Conservation (phyloP, 2,888 invertebrate species). For the Hirtodrosophila duncani region DNA sequence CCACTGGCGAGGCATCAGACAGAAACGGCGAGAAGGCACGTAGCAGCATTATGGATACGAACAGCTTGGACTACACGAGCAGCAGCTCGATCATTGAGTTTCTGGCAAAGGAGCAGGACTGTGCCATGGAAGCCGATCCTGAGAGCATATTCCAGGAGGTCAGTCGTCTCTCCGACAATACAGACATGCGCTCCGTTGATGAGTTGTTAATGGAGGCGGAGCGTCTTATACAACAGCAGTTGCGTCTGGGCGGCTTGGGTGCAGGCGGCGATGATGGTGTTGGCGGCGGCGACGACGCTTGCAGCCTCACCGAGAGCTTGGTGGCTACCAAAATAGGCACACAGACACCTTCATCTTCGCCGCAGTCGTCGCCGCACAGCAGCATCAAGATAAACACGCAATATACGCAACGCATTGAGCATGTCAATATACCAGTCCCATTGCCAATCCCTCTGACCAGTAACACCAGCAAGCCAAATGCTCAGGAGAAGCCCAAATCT, state of each 20-base stretch:
- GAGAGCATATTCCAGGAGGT: conserved; percentile 85
- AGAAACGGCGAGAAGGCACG: conserved; percentile 3
- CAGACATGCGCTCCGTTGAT: conserved; percentile 80
- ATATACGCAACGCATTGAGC: conserved; percentile 62
- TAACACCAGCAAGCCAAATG: conserved; percentile 4
- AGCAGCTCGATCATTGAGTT: conserved; percentile 78
- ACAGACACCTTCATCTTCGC: conserved; percentile 29
- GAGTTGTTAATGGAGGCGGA: conserved; percentile 82
- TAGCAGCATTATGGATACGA: conserved; percentile 16
- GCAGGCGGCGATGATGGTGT: conserved; percentile 3
- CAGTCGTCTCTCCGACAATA: conserved; percentile 80
- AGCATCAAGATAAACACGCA: conserved; percentile 66
- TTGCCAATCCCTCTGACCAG: too few species aligned
- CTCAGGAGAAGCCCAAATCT: conserved; percentile 5
- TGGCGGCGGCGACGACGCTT: background rate
- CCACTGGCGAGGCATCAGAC: background rate
- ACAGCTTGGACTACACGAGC: conserved; percentile 67
- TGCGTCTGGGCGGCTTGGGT: conserved; percentile 40
- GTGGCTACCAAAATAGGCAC: background rate
- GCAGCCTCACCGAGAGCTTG: background rate
- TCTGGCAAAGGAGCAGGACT: conserved; percentile 76
- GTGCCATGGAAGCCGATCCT: conserved; percentile 80
- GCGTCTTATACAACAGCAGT: conserved; percentile 77
- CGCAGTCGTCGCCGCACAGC: conserved; percentile 51
- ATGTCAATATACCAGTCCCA: too few species aligned